Evolutionary conservation across 2,888 invertebrate species (phyloP).

Genomic region (Eupithecia exiguata): DNA sequence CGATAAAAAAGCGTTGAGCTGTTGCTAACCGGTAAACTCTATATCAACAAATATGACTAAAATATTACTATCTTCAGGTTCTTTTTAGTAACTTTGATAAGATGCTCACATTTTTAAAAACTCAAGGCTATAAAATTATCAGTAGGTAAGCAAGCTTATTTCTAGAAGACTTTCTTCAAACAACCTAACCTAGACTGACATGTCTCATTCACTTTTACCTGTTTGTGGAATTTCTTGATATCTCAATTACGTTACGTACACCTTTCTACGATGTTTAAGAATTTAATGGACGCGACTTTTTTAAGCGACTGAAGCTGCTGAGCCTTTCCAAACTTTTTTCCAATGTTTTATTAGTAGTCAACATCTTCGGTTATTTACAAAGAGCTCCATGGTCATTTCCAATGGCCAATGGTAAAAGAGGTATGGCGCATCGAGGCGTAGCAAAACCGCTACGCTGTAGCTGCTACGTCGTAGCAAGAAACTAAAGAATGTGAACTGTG

Average conservation of each 20-base stretch:
- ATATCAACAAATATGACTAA: neutral
- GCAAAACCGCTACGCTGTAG: neutral
- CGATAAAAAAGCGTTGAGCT: too few relatives aligned
- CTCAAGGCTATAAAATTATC: too few relatives aligned
- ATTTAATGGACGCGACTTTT: conserved; percentile 13
- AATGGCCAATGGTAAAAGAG: neutral
- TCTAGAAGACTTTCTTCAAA: conserved; percentile 32
- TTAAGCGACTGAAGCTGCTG: neutral
- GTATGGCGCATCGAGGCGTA: neutral
- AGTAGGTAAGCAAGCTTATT: neutral
- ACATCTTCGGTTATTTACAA: neutral
- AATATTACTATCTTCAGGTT: neutral
- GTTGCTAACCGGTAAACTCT: neutral
- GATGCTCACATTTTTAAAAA: neutral
- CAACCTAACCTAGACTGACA: conserved; percentile 38
- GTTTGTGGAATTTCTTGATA: conserved; percentile 36
- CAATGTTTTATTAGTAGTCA: neutral
- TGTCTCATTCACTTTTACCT: conserved; percentile 55
- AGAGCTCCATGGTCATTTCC: neutral
- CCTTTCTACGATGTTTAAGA: conserved; percentile 5
- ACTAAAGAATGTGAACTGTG: neutral
- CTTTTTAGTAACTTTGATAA: neutral
- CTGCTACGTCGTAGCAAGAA: conserved; percentile 3
- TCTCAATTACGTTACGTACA: conserved; percentile 18
- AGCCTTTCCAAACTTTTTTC: neutral